These are phyloP conservation scores for Anisognathus igniventris DNA, from an alignment of 2,797 vertebrate species.

Conservation along the genomic window DNA sequence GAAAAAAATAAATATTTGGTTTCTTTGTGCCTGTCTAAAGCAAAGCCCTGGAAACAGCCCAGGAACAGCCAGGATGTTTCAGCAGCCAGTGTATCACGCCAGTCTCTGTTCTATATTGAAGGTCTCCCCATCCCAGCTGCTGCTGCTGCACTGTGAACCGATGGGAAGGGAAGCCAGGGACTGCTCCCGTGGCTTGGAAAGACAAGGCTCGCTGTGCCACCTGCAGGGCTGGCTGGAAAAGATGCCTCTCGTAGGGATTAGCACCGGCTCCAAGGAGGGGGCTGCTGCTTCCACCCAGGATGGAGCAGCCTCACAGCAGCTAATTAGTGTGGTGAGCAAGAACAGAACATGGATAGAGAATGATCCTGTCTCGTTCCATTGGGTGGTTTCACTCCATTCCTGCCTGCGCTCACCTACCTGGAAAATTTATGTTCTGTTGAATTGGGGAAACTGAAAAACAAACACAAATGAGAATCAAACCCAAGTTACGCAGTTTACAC, in stretches of 20 bases:
- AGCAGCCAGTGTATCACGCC: neutral
- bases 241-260: neutral
- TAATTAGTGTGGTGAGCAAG: neutral
- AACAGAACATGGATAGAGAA: neutral
- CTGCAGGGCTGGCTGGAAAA: conserved; percentile 64
- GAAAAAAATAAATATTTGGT: neutral
- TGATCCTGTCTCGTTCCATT: neutral
- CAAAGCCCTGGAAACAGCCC: neutral
- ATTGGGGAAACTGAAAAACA: neutral
- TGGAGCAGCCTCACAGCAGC: neutral
- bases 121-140: neutral
- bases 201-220: conserved; percentile 64
- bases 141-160: neutral
- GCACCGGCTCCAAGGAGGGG: neutral
- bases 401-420: neutral
- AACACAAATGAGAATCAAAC: neutral
- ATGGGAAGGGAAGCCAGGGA: neutral
- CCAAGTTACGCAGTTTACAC: neutral
- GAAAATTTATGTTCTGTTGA: neutral
- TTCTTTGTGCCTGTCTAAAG: neutral
- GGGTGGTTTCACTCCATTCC: neutral
- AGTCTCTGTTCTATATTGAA: neutral
- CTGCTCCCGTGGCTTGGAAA: neutral
- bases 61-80: neutral
- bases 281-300: neutral